phyloP scores from a whole-genome alignment of 2,797 vertebrate species.

The Pseudotriccus pelzelni region DNA sequence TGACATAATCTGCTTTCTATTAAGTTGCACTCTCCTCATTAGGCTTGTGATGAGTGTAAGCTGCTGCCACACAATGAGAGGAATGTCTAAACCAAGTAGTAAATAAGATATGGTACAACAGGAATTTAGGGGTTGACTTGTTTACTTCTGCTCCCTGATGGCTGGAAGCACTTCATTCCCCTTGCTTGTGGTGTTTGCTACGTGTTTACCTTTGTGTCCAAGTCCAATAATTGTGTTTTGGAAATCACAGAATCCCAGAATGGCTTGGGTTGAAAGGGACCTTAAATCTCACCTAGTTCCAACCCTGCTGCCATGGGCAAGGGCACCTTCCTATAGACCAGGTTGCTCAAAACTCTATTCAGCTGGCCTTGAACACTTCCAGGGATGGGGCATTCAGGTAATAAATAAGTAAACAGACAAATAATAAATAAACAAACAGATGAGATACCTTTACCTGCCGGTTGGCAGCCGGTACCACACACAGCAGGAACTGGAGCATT shows the following conservation, averaged over 20 bases:
- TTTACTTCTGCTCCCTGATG: neutral
- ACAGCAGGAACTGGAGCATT: neutral
- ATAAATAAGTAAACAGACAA: neutral
- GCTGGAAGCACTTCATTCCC: neutral
- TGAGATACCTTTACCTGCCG: neutral
- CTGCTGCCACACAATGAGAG: neutral
- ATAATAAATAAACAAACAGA: neutral
- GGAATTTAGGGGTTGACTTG: neutral
- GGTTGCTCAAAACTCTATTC: neutral
- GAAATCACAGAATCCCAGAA: neutral
- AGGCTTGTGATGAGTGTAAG: neutral
- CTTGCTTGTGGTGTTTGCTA: neutral
- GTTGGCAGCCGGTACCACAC: neutral
- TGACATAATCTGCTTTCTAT: constrained; percentile 21
- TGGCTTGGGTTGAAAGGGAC: neutral
- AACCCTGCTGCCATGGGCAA: too few species aligned
- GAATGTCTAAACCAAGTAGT: neutral
- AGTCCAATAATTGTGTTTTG: neutral
- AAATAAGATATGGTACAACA: neutral
- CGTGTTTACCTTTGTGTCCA: neutral
- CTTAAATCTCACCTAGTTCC: neutral
- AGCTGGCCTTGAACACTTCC: neutral
- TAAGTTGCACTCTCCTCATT: neutral
- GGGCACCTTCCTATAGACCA: neutral
- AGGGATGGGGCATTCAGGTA: neutral